Conservation (phyloP, 2,888 invertebrate genomes). For the Tetranychus truncatus region DNA sequence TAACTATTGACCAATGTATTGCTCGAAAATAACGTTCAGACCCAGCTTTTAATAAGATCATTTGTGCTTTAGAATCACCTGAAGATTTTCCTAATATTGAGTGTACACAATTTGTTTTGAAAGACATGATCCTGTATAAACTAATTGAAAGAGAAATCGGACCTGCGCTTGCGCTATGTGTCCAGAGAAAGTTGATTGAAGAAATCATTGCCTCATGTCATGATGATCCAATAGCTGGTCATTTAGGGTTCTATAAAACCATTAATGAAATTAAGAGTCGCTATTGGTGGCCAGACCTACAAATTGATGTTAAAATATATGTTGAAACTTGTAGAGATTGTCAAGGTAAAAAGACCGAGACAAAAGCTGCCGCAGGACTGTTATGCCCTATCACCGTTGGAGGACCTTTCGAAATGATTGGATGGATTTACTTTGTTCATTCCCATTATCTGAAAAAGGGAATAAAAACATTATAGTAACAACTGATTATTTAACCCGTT, state of each 20-base stretch:
- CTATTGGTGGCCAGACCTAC: conserved; percentile 2
- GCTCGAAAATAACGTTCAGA: not conserved
- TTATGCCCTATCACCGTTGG: not conserved
- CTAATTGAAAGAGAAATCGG: not conserved
- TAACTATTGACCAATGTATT: too few relatives aligned
- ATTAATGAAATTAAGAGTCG: not conserved
- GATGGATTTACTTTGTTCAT: conserved; percentile 22
- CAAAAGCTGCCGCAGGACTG: not conserved
- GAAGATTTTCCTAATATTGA: not conserved
- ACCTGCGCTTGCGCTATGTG: not conserved
- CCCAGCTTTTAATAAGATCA: too few relatives aligned
- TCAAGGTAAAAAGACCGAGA: not conserved
- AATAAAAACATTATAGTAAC: conserved; percentile 24
- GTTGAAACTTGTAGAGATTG: not conserved
- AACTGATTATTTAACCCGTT: conserved; percentile 23
- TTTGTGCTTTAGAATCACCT: not conserved
- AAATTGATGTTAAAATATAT: not conserved
- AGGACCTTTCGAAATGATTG: conserved; percentile 7
- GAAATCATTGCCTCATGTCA: not conserved
- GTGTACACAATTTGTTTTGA: not conserved
- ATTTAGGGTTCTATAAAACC: conserved; percentile 7
- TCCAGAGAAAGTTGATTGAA: not conserved
- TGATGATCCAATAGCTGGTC: not conserved
- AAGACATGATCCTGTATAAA: not conserved
- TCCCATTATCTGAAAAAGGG: conserved; percentile 17